Evolutionary conservation across 2,113 vertebrate genomes (phyloP), one percentile per base, ranked within the genome.

Genomic region (Channa argus): DNA sequence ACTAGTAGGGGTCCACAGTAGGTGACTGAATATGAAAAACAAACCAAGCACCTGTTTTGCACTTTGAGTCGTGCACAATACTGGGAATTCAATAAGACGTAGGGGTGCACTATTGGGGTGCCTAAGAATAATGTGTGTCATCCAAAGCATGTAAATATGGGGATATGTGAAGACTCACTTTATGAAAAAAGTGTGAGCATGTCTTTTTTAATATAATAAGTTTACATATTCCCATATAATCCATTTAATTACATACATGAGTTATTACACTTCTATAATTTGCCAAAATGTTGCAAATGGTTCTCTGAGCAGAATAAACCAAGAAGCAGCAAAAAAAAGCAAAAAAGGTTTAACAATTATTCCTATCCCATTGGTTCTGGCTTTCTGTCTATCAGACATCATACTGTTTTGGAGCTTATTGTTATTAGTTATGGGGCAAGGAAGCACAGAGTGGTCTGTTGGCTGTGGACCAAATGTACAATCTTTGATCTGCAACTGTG

Each of bases 1-100:
- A 80, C 79, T 39, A 70, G 83, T 36, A 44, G 79, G 56, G 85
- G 77, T 82, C 78, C 82, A 68, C 49, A 71, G 50, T 71, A 88
- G 84, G 82, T 85, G 86, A 86, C 72, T 37, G 79, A 63, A 76
- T 78, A 72, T 76, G 68, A 66, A 93, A 91, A 90, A 89, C 87
- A 91, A 83, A 82, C 61, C 82, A 90, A 73, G 66, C 94, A 95
- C 93, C 94, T 94, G 94, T 94, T 91, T 83, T 47, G 8, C 76
- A 77, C 79, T 39, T 41, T 72, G 52, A 64, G 37, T 24, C 66
- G 51, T 5, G 9, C 10, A 72, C 46, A 65, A 80, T 65, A 77
- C 11, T 63, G 64, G 53, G 52, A 60, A 66, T 66, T 6, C 2
- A 46, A 71, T 64, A 14, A 70, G 54, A 77, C 47, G 43, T n/a